Conservation (phyloP, 2,113 vertebrate species). For the Pedetes capensis region DNA sequence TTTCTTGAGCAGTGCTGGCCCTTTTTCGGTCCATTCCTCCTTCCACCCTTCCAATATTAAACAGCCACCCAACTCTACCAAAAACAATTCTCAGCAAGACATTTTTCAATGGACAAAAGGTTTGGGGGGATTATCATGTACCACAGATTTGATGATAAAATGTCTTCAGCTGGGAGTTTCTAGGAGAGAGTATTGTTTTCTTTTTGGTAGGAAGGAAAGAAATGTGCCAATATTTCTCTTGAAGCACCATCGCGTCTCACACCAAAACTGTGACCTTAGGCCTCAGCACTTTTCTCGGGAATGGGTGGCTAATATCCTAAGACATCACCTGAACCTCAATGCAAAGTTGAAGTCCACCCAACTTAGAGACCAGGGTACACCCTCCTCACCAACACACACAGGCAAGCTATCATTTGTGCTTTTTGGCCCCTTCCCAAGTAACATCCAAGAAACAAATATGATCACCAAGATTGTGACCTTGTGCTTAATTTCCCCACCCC, state of each 20-base stretch:
- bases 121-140: background rate
- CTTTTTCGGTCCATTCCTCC: background rate
- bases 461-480: background rate
- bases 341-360: background rate
- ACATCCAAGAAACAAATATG: background rate
- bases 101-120: background rate
- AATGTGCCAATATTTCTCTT: background rate
- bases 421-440: background rate
- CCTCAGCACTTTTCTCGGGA: background rate
- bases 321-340: background rate
- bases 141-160: background rate
- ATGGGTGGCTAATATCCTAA: background rate
- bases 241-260: background rate
- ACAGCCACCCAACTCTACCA: background rate
- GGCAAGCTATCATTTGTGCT: slow-evolving; percentile 15
- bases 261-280: background rate
- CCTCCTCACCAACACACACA: fast-evolving
- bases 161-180: background rate
- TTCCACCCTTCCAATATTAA: background rate
- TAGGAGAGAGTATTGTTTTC: background rate
- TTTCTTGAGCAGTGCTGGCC: background rate
- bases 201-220: background rate
- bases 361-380: background rate
- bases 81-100: background rate
- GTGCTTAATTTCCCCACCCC: background rate